Evolutionary conservation across 2,113 vertebrate species (phyloP), one percentile per base, ranked within the genome.

Genomic region (Erythrocebus patas): DNA sequence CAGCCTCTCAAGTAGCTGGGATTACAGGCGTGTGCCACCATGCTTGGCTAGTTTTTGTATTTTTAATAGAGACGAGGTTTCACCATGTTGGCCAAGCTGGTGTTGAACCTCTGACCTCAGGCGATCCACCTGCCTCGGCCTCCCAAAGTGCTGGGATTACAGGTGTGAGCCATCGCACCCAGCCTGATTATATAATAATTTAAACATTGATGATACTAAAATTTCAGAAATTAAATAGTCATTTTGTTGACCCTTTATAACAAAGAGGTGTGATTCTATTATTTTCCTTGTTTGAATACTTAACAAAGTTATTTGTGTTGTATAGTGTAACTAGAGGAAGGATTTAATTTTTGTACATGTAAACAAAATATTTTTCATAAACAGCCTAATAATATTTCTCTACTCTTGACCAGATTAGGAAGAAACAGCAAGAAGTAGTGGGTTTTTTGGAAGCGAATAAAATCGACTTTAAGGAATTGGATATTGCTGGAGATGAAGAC

Each of bases 351-450:
- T 8, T 22, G 10, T n/a, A 68, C n/a, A 30, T 9, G 8, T 68
- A 48, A 85, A 9, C 32, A 75, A 61, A 73, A 30, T 6, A 1
- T 25, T 72, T 66, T n/a, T 35, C 4, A 52, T 32, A 95, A 88
- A 35, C 8, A 82, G 27, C 1, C 89, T 91, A 78, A 82, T 38
- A 61, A 38, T 91, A 59, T 43, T 64, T 94, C 32, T 27, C 93
- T 48, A 50, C 84, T 95, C 75, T 83, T 90, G 80, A 81, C 40
- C 98, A 99, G 99, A 99, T 99, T 98, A 99, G 99, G 98, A 99
- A 99, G 98, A 99, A 99, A 94, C 99, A 99, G 97, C 99, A 99
- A 96, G 99, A 99, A 98, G 99, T 99, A 50, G 99, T 99, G 22
- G 99, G 99, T 73, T 99, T 99, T 98, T 97, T 99, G 97, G 99